Evolutionary conservation across 1,140 invertebrate genomes (phyloP), one percentile per base, ranked within the genome.

Genomic region (Pseudomyrmex sp.): DNA sequence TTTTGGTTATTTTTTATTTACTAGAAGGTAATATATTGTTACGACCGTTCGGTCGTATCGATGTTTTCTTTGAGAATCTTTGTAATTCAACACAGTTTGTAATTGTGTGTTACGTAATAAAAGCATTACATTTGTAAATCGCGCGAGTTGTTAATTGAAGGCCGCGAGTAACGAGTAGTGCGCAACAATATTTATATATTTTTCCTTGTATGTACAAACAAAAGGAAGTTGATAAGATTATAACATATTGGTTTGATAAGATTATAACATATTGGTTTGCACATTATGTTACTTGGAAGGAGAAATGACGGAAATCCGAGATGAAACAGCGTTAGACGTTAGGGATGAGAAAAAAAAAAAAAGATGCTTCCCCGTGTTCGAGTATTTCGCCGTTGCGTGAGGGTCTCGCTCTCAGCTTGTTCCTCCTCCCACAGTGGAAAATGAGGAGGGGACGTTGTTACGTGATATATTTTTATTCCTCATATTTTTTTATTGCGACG

Each of bases 381-480:
- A 80, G 54, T 54, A 82, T 73, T 59, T 65, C 50, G 35, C 52
- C 72, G 73, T 13, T 76, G 62, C 82, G 62, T 54, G 23, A 76
- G 59, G 46, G 52, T n/a, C 58, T 68, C 80, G 63, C 56, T n/a
- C 54, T 79, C 35, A 50, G 74, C 68, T 66, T 50, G 18, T 5
- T 61, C 15, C n/a, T 70, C 8, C 26, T 82, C 13, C 63, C 10
- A 35, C 35, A 35, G 5, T 35, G 35, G 35, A 35, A 35, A 35
- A 35, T 35, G 13, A 58, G 48, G 54, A 20, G 48, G 74, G 50
- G 69, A 75, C 73, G 82, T 89, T 89, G 82, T 89, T 89, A 89
- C 88, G 88, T 89, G 88, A 89, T 89, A 89, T 89, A 89, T 89
- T 89, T 89, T 89, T 89, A 89, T 89, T 89, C 88, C 82, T 89